phyloP scores from a whole-genome alignment of 2,113 vertebrate genomes.

The Pleuronectes platessa region DNA sequence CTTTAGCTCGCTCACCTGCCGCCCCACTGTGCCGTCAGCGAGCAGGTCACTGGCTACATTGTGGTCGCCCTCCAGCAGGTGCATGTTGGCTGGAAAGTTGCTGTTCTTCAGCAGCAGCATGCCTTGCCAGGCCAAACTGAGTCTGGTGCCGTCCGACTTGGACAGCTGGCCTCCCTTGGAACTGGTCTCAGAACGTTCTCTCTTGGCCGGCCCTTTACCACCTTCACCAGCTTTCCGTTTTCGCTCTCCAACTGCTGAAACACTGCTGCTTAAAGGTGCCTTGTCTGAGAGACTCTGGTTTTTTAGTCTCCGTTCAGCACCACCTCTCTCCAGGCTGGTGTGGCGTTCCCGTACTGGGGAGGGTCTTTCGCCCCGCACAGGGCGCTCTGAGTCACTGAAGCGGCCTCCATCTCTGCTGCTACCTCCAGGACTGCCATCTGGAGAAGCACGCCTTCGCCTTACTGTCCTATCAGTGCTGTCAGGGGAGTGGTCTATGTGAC shows the following conservation, averaged over 20 bases:
- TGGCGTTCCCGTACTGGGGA: constrained; percentile 88
- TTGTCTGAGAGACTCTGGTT: constrained; percentile 66
- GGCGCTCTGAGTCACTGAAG: constrained; percentile 90
- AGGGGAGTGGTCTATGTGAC: constrained; percentile 92
- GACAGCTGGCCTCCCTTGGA: constrained; percentile 79
- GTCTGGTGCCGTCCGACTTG: constrained; percentile 84
- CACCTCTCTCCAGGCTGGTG: constrained; percentile 86
- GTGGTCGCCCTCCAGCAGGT: constrained; percentile 94
- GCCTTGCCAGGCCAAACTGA: constrained; percentile 94
- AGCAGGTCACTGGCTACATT: constrained; percentile 92
- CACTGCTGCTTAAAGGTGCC: constrained; percentile 38
- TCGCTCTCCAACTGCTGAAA: constrained; percentile 72
- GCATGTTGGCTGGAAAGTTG: constrained; percentile 98
- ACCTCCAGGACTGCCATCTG: constrained; percentile 93
- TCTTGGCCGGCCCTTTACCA: constrained; percentile 87
- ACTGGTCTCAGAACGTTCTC: constrained; percentile 83
- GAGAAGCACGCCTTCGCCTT: constrained; percentile 89
- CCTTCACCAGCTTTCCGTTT: constrained; percentile 89
- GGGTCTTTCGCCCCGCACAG: constrained; percentile 86
- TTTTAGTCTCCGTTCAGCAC: constrained; percentile 85
- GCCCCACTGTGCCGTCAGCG: constrained; percentile 88
- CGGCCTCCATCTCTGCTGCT: constrained; percentile 90
- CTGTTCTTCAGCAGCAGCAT: constrained; percentile 99
- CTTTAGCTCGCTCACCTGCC: constrained; percentile 95
- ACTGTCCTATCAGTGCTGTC: constrained; percentile 91